These are phyloP conservation scores for Cacatua alba DNA, from an alignment of 2,113 vertebrate species.

Conservation along the genomic window DNA sequence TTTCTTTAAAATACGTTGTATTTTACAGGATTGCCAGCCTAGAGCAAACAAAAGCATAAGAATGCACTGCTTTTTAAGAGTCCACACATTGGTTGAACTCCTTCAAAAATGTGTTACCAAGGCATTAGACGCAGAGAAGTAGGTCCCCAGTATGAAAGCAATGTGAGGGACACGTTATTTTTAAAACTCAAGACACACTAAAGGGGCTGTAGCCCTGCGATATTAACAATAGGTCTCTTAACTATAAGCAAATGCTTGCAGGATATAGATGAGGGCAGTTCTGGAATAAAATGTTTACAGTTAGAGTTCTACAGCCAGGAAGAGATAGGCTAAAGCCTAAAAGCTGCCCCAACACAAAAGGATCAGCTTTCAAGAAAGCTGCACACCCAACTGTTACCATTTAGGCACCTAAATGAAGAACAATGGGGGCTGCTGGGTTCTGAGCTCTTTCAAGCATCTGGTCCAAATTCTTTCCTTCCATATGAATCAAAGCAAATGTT, in stretches of 20 bases:
- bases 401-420: slow-evolving; percentile 67
- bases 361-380: slow-evolving; percentile 50
- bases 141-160: neutral
- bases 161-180: neutral
- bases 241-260: slow-evolving; percentile 23
- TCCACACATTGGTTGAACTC: neutral
- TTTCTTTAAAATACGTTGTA: neutral
- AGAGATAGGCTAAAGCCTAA: slow-evolving; percentile 47
- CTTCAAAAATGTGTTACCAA: neutral
- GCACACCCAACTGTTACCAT: slow-evolving; percentile 51
- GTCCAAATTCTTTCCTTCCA: slow-evolving; percentile 64
- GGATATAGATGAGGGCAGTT: neutral
- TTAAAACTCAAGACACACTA: neutral
- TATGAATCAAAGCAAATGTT: slow-evolving; percentile 70
- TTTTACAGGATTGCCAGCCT: neutral
- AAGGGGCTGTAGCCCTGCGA: neutral
- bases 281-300: slow-evolving; percentile 27
- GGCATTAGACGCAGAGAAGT: neutral
- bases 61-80: neutral
- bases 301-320: slow-evolving; percentile 10
- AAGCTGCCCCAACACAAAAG: slow-evolving; percentile 41
- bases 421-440: slow-evolving; percentile 42
- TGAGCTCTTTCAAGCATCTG: slow-evolving; percentile 62
- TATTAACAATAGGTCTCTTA: neutral
- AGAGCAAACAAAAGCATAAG: neutral